Evolutionary conservation across 2,797 vertebrate genomes (phyloP).

Genomic region (Neosilurus hyrtlii): DNA sequence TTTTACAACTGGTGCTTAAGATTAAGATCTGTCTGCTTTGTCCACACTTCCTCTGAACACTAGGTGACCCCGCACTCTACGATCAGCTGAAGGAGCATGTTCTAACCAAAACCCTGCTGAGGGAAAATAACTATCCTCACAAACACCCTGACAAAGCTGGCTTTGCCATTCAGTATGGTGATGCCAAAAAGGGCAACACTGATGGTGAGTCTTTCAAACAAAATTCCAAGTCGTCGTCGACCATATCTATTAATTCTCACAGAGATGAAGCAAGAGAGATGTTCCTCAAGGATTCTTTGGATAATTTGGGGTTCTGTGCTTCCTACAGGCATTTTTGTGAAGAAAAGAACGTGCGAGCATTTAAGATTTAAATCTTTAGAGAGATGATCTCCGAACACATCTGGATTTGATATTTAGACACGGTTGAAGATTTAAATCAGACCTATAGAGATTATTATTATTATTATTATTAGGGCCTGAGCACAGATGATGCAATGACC

Average conservation of each 20-base stretch:
- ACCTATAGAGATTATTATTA: background rate
- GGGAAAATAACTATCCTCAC: slow-evolving; percentile 75
- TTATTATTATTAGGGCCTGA: too few species aligned
- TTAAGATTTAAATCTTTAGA: background rate
- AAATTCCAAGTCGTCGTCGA: background rate
- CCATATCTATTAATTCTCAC: background rate
- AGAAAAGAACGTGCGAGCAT: background rate
- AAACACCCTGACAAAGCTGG: slow-evolving; percentile 71
- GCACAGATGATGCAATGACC: too few species aligned
- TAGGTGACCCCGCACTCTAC: slow-evolving; percentile 69
- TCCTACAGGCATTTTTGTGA: background rate
- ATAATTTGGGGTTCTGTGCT: background rate
- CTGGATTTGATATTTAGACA: slow-evolving; percentile 9
- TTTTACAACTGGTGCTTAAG: background rate
- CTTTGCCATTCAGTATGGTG: slow-evolving; percentile 67
- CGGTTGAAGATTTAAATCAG: slow-evolving; percentile 9
- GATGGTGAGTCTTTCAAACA: slow-evolving; percentile 67
- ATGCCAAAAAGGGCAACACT: slow-evolving; percentile 62
- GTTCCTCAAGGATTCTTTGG: background rate
- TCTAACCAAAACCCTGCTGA: slow-evolving; percentile 72
- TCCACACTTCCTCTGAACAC: background rate
- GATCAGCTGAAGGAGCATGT: slow-evolving; percentile 74
- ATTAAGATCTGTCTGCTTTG: background rate
- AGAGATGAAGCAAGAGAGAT: background rate
- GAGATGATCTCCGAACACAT: background rate